phyloP scores from a whole-genome alignment of 2,113 vertebrate genomes.

The Elephas maximus region DNA sequence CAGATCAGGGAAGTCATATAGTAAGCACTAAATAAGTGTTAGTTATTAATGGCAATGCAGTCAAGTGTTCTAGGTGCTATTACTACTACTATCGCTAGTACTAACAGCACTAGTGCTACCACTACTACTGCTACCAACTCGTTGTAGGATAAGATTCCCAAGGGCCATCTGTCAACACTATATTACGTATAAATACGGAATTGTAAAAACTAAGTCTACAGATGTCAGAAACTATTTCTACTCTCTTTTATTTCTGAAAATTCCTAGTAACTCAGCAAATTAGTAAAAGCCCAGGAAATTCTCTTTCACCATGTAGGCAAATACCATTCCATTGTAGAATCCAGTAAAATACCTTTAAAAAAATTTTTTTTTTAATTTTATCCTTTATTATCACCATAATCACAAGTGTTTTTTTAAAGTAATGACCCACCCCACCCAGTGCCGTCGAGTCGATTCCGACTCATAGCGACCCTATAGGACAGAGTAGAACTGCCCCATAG shows the following conservation, averaged over 20 bases:
- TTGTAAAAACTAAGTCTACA: background rate
- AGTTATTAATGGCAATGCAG: background rate
- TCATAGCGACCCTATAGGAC: no score
- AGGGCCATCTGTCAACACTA: background rate
- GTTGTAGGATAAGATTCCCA: background rate
- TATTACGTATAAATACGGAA: background rate
- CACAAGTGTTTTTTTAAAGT: background rate
- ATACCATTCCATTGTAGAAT: background rate
- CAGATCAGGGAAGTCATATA: background rate
- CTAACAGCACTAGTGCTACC: no score
- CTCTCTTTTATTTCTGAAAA: conserved; percentile 40
- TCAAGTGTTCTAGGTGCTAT: background rate
- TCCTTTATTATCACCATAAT: background rate
- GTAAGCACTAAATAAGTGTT: background rate
- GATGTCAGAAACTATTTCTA: conserved; percentile 7
- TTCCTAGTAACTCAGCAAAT: background rate
- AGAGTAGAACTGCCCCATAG: no score
- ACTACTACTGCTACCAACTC: background rate
- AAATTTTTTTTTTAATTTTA: background rate
- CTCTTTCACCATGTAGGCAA: background rate
- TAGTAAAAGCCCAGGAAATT: conserved; percentile 5
- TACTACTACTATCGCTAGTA: background rate
- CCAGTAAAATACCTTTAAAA: background rate
- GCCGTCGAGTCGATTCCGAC: no score
- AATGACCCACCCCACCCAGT: background rate